phyloP scores from a whole-genome alignment of 92 coral and sea anemone species.

The Epizoanthus scotinus region DNA sequence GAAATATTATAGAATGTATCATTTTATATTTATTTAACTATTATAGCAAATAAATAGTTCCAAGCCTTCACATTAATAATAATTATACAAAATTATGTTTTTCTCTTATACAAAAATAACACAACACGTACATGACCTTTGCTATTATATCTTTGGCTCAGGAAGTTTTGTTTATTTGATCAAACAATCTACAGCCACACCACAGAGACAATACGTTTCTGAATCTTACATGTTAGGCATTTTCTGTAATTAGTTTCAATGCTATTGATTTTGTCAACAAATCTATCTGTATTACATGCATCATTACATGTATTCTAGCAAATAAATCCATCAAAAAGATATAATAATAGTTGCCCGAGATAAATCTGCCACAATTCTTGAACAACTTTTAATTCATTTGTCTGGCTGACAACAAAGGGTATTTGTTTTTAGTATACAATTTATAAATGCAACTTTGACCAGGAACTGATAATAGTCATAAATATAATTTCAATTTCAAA shows the following conservation, averaged over 20 bases:
- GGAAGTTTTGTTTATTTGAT: neutral
- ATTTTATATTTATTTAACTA: too few species aligned
- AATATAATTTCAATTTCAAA: constrained; percentile 2
- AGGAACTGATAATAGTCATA: neutral
- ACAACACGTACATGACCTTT: neutral
- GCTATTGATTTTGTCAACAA: neutral
- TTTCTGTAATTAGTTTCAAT: too few species aligned
- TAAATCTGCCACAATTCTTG: neutral
- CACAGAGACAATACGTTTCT: too few species aligned
- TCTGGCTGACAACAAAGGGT: constrained; percentile 17
- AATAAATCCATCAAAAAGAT: constrained; percentile 1
- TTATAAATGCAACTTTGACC: neutral
- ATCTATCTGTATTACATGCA: neutral
- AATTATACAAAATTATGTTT: too few species aligned
- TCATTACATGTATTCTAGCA: neutral
- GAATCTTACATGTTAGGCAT: too few species aligned
- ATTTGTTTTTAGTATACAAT: constrained; percentile 15
- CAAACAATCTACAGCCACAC: neutral
- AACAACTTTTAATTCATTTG: neutral
- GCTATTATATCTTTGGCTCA: neutral
- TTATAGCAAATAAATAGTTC: too few species aligned
- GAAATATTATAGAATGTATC: too few species aligned
- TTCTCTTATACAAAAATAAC: neutral
- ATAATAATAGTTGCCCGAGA: neutral
- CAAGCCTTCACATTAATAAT: too few species aligned